phyloP scores from a whole-genome alignment of 2,888 invertebrate genomes.

The Chloroclystis v-ata region DNA sequence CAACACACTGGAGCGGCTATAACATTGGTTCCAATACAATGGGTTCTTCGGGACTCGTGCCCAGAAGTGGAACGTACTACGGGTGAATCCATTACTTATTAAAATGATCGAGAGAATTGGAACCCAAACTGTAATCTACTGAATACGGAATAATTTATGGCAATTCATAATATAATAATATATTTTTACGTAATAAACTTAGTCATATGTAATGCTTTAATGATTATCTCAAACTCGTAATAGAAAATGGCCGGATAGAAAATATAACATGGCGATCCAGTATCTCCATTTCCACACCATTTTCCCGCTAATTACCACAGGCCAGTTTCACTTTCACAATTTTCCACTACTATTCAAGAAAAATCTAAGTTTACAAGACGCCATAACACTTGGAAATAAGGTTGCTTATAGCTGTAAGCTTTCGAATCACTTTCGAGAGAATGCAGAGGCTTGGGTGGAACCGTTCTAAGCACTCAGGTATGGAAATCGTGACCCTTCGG shows the following conservation, averaged over 20 bases:
- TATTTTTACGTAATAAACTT: too few relatives aligned
- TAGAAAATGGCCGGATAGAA: conserved; percentile 54
- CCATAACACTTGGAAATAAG: conserved; percentile 12
- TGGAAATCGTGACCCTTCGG: conserved; percentile 42
- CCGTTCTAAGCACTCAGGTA: conserved; percentile 34
- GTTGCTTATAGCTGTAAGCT: conserved; percentile 4
- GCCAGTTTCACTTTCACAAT: conserved; percentile 62
- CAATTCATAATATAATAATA: too few relatives aligned
- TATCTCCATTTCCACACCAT: conserved; percentile 42
- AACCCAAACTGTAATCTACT: too few relatives aligned
- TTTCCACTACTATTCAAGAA: conserved; percentile 34
- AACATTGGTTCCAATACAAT: too few relatives aligned
- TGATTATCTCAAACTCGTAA: conserved; percentile 13
- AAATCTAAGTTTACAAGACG: conserved; percentile 4
- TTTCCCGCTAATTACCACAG: conserved; percentile 57
- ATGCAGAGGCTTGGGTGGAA: conserved; percentile 30
- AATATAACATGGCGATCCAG: conserved; percentile 44
- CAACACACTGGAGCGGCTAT: too few relatives aligned
- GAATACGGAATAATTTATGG: too few relatives aligned
- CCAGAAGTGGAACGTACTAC: too few relatives aligned
- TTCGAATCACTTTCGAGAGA: conserved; percentile 7
- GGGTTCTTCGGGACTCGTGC: too few relatives aligned
- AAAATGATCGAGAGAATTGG: too few relatives aligned
- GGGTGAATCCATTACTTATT: too few relatives aligned
- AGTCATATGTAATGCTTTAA: too few relatives aligned